Evolutionary conservation across 1,140 invertebrate species (phyloP), one percentile per base, ranked within the genome.

Genomic region (Polypedilum vanderplanki): DNA sequence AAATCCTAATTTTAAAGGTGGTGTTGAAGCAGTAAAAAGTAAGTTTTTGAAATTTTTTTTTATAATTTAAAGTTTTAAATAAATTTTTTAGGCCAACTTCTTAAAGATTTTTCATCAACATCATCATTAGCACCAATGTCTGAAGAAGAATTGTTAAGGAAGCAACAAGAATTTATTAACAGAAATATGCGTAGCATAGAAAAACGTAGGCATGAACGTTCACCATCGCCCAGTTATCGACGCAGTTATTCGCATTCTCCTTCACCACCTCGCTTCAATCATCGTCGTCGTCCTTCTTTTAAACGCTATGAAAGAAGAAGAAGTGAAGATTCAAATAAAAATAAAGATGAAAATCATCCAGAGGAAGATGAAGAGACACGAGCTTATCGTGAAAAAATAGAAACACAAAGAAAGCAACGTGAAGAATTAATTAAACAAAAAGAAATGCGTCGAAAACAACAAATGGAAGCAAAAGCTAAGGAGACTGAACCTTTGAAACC

Each of bases 331-430:
- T n/a, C 15, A 20, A 22, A 70, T 70, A 70, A 70, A 10, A 9
- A 18, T 10, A 70, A 70, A 18, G 65, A 70, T 70, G 65, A 70
- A 70, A 70, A 70, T 70, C 17, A 18, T 4, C 83, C 83, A 73
- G 85, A 87, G 67, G 86, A 87, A 75, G 88, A 89, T 79, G 87
- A 88, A 75, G 87, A 88, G 79, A 88, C 87, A 78, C 83, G 83
- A 73, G 86, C 86, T 24, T 89, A 89, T 77, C 82, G 87, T n/a
- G 82, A 85, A 75, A 87, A 88, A 79, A 88, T 90, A 77, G 88
- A 89, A 78, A 87, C 89, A 78, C 88, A 90, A 77, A 88, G 88
- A 78, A 83, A 84, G 7, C 76, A 87, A 73, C 83, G 88, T 10
- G 88, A 89, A 77, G 85, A 86, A 78, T 81, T 89, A 3, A 77